These are phyloP conservation scores for Bovichtus diacanthus DNA, from an alignment of 2,797 vertebrate species.

Conservation along the genomic window DNA sequence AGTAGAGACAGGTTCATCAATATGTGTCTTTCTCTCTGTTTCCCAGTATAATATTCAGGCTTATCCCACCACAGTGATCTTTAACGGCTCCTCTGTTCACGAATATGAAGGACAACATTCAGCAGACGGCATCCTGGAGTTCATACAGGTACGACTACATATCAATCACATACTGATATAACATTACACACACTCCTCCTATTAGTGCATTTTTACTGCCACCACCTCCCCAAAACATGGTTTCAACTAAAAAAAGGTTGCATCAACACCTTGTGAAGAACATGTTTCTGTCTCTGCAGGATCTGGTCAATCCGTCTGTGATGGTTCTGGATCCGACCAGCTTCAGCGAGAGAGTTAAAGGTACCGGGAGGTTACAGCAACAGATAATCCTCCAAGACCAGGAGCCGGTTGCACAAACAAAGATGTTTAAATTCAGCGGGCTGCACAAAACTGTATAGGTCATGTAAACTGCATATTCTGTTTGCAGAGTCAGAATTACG, in stretches of 20 bases:
- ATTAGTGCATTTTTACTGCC: background rate
- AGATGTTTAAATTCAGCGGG: background rate
- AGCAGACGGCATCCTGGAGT: conserved; percentile 95
- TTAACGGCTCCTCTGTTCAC: conserved; percentile 93
- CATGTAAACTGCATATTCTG: too few relatives aligned
- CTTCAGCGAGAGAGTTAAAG: conserved; percentile 89
- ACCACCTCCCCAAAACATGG: too few relatives aligned
- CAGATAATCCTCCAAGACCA: background rate
- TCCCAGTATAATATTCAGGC: conserved; percentile 94
- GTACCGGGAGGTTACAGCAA: conserved; percentile 44
- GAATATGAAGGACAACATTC: conserved; percentile 98
- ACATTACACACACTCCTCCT: background rate
- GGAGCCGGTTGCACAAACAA: background rate
- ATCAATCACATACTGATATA: background rate
- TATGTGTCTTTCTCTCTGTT: conserved; percentile 22
- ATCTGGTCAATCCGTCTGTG: conserved; percentile 93
- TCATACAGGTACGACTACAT: conserved; percentile 89
- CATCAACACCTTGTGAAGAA: background rate
- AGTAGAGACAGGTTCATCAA: background rate
- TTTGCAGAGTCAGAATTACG: too few relatives aligned
- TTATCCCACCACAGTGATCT: conserved; percentile 96
- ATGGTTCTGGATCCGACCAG: conserved; percentile 88
- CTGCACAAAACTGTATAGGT: background rate
- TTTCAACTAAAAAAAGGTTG: background rate
- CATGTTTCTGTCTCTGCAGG: conserved; percentile 79